These are phyloP conservation scores for Alosa alosa DNA, from an alignment of 2,113 vertebrate species.

Conservation along the genomic window DNA sequence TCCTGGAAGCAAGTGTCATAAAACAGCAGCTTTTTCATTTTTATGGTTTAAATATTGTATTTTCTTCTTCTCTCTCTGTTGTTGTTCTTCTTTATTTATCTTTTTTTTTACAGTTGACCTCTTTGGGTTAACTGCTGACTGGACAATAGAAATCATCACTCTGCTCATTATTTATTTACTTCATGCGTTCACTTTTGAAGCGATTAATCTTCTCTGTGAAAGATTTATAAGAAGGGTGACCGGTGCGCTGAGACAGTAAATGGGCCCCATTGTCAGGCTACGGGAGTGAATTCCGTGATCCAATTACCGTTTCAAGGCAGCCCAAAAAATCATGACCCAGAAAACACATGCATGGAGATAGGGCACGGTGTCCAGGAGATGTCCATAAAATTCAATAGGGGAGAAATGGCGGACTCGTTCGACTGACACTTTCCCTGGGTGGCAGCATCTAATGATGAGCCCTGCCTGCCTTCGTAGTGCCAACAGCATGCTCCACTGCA, in stretches of 20 bases:
- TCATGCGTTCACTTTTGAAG: conserved; percentile 62
- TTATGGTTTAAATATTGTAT: conserved; percentile 49
- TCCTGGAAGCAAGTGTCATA: not conserved
- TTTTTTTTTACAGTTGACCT: conserved; percentile 51
- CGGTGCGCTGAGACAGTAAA: conserved; percentile 61
- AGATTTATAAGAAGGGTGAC: conserved; percentile 69
- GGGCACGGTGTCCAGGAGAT: not conserved
- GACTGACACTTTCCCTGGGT: conserved; percentile 37
- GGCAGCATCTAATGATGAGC: conserved; percentile 8
- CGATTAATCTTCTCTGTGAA: conserved; percentile 69
- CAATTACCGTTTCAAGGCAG: conserved; percentile 67
- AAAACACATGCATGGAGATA: conserved; percentile 12
- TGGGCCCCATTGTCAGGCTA: conserved; percentile 63
- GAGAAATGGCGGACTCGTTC: conserved; percentile 30
- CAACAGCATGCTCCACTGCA: conserved; percentile 29
- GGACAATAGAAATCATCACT: conserved; percentile 66
- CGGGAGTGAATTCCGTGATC: conserved; percentile 60
- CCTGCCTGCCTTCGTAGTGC: not conserved
- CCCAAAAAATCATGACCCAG: conserved; percentile 55
- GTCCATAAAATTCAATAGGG: not conserved
- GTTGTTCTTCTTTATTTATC: conserved; percentile 32
- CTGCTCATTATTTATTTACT: conserved; percentile 71
- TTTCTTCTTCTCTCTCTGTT: conserved; percentile 27
- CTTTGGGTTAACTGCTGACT: conserved; percentile 55
- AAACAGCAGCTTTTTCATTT: conserved; percentile 32